phyloP scores from a whole-genome alignment of 2,797 vertebrate species.

The Manis javanica region DNA sequence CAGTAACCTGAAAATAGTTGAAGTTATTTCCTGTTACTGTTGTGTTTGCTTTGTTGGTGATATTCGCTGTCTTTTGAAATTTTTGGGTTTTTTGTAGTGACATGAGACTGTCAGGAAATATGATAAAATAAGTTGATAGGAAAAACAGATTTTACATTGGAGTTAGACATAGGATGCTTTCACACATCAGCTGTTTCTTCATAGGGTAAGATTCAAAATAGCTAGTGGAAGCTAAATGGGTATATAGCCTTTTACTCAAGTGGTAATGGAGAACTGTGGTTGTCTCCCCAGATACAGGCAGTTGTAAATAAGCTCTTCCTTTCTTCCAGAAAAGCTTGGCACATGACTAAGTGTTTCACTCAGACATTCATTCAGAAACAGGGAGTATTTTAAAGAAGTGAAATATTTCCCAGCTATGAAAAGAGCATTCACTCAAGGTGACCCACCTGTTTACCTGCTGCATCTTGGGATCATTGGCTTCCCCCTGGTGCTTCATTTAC shows the following conservation, averaged over 20 bases:
- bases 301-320: background rate
- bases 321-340: background rate
- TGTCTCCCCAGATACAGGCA: background rate
- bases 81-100: background rate
- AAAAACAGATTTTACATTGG: background rate
- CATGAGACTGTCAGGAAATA: background rate
- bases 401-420: background rate
- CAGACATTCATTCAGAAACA: background rate
- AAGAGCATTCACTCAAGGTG: background rate
- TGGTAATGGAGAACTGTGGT: background rate
- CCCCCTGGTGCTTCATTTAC: background rate
- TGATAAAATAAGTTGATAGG: background rate
- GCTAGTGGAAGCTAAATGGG: background rate
- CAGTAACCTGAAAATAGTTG: background rate
- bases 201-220: background rate
- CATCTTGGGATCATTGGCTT: background rate
- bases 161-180: background rate
- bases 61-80: background rate
- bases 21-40: background rate
- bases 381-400: background rate
- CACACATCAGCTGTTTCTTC: background rate
- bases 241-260: background rate
- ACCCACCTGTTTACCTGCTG: background rate
- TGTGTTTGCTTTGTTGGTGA: background rate
- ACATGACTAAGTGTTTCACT: background rate